Conservation (phyloP, 2,113 vertebrate species). For the cat (Felis catus) region F.catus_Fca126_mat1.0 CM031428.1:2388001-2388500, state of each 20-base stretch:
- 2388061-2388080: not conserved
- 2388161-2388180: not conserved
- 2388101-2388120: not conserved
- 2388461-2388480: too few species aligned
- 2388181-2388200: not conserved
- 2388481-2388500: too few species aligned
- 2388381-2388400: not conserved
- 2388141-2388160: not conserved
- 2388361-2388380: not conserved
- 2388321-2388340: not conserved
- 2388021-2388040: not conserved
- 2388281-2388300: fast-evolving
- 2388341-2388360: not conserved
- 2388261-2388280: not conserved
- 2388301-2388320: fast-evolving
- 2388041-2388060: not conserved
- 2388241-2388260: not conserved
- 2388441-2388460: too few species aligned
- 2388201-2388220: not conserved
- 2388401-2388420: too few species aligned
- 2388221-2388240: not conserved
- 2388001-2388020: not conserved
- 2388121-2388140: not conserved
- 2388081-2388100: not conserved
- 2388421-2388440: too few species aligned